Base-by-base conservation (phyloP, 2,113 vertebrate genomes). In the Dendropsophus ebraccatus region DNA sequence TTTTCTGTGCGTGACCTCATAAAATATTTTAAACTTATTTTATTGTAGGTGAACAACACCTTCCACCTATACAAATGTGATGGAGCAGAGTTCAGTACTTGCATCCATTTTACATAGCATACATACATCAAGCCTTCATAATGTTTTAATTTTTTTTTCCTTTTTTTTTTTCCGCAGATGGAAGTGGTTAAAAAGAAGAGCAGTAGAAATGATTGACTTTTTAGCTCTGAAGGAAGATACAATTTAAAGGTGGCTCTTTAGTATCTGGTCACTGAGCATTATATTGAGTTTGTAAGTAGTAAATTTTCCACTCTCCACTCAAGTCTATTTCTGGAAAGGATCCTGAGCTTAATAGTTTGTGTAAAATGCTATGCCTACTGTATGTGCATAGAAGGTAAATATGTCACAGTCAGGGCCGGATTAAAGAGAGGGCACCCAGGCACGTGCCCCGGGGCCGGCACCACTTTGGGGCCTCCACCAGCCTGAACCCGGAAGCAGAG, bases 1-100 rank as follows among this genome's bases (percentile, higher is more conserved):
- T 94, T 90, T 92, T 93, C 93, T 67, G 88, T 93, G 89, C 90
- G 88, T 93, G 92, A 93, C 92, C 91, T 93, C 92, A 94, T 95
- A 92, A 94, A 94, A 93, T 91, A 87, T 92, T 94, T 93, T 88
- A 90, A 94, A 89, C 87, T 88, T 93, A 94, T 93, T 93, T 94
- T 90, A 93, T 90, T 78, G 35, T 30, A 85, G 76, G 85, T 91
- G 89, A 92, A 92, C 88, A 90, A 90, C 80, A 82, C 92, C 88
- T 88, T 56, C 4, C 5, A 80, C 81, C 77, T 73, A 73, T 60
- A 81, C 35, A 86, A 81, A 76, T 81, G 77, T 72, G 67, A 77
- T 47, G 60, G 19, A 37, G 73, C 35, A 60, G 17, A 45, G 50
- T 86, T 67, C 77, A 56, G 30, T n/a, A 49, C 30, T 6, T 30